Conservation (phyloP, 30 jellyfish, hydroid and myxozoan genomes). For the Rhopilema esculentum region DNA sequence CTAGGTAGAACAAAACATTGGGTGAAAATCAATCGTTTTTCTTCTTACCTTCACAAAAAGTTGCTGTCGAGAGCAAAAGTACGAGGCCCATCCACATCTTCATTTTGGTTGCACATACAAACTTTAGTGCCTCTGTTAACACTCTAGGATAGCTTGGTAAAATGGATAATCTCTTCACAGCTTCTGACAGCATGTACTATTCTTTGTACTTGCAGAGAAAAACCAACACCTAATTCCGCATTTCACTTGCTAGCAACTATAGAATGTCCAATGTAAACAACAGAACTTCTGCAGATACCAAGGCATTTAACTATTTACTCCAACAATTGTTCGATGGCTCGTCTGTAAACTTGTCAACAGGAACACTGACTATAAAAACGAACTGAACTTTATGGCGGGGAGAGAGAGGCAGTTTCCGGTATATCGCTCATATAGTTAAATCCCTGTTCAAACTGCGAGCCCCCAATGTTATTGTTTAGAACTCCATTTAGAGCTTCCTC, state of each 20-base stretch:
- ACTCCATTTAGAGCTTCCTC: neutral
- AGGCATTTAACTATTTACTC: neutral
- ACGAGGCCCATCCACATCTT: neutral
- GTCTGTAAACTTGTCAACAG: neutral
- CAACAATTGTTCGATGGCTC: neutral
- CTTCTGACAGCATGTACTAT: slow-evolving; percentile 38
- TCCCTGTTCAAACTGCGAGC: slow-evolving; percentile 34
- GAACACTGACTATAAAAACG: neutral
- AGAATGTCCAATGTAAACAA: neutral
- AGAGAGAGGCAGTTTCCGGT: neutral
- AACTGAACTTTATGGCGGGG: neutral
- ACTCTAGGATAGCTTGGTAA: neutral
- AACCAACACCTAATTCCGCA: neutral
- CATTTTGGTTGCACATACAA: neutral
- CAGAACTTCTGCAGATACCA: neutral
- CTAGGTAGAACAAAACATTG: too few species aligned
- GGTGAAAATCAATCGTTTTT: too few species aligned
- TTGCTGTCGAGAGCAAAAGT: neutral
- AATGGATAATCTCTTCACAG: slow-evolving; percentile 26
- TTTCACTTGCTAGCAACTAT: neutral
- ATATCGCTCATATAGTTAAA: neutral
- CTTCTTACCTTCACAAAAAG: neutral
- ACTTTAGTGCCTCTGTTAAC: neutral
- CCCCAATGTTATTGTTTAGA: slow-evolving; percentile 15
- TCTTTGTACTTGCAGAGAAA: neutral